A percentile compares a stretch with the other conserved stretches of the same genome.
phyloP scores from a whole-genome alignment of 2,797 vertebrate genomes.

The Phrynocephalus guinanensis region DNA sequence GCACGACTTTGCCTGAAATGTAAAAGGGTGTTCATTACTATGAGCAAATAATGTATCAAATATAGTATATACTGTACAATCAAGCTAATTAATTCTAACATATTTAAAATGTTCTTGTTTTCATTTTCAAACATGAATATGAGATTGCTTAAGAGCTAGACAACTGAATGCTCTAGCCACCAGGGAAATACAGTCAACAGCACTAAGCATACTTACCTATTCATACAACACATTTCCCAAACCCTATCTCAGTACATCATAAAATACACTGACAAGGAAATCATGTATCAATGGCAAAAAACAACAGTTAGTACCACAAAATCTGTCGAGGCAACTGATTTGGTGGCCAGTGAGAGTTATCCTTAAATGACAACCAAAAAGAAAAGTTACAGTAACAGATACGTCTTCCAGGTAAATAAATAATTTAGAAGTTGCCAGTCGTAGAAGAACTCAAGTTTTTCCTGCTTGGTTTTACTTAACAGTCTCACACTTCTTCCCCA shows the following conservation, averaged over 20 bases:
- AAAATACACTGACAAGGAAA: background rate
- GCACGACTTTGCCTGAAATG: constrained; percentile 93
- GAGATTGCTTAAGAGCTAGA: rapidly evolving
- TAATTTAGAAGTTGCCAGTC: background rate
- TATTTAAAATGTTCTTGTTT: background rate
- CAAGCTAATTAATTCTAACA: background rate
- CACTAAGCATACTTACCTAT: background rate
- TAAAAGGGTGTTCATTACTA: constrained; percentile 38
- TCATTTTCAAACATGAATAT: rapidly evolving
- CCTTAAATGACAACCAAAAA: background rate
- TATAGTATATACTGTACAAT: background rate
- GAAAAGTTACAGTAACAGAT: background rate
- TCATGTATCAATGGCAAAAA: background rate
- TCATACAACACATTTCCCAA: background rate
- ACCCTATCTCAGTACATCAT: background rate
- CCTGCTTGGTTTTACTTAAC: no score
- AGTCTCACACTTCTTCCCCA: no score
- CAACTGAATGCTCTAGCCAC: background rate
- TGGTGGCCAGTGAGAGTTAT: background rate
- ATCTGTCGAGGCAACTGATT: background rate
- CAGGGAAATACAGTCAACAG: rapidly evolving
- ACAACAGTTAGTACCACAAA: background rate
- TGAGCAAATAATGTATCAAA: background rate
- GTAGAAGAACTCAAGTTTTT: no score
- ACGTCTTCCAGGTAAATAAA: background rate